Conservation (phyloP, 92 coral and sea anemone genomes). For the Porites rus region DNA sequence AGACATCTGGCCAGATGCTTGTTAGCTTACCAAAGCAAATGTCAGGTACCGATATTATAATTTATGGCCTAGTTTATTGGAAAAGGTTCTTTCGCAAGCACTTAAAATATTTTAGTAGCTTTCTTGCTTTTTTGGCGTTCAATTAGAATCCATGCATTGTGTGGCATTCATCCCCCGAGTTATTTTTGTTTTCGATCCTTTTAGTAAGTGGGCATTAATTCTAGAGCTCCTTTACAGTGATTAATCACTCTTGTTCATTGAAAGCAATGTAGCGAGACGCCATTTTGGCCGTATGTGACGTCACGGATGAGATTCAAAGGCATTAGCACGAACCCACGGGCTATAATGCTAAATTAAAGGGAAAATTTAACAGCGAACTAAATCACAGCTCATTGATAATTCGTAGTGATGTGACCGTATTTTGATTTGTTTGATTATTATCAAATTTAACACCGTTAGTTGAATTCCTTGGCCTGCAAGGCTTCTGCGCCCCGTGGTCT, state of each 20-base stretch:
- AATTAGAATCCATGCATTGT: neutral
- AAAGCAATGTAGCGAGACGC: constrained; percentile 10
- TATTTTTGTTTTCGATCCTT: neutral
- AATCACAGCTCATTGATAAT: neutral
- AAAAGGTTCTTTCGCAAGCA: neutral
- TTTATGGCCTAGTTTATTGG: neutral
- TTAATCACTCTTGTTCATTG: neutral
- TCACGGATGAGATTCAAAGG: constrained; percentile 4
- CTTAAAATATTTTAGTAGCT: neutral
- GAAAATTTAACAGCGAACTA: neutral
- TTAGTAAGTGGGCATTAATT: neutral
- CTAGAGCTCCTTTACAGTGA: neutral
- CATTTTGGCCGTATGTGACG: constrained; percentile 26
- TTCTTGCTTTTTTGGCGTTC: neutral
- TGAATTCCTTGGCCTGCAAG: constrained; percentile 12
- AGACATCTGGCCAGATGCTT: constrained; percentile 22
- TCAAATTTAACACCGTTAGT: neutral
- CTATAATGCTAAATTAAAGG: neutral
- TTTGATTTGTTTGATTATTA: neutral
- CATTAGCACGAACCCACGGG: neutral
- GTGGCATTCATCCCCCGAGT: neutral
- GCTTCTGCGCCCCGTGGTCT: neutral
- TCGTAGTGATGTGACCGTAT: neutral
- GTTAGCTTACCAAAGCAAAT: neutral
- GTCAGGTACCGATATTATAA: neutral